phyloP scores from a whole-genome alignment of 2,797 vertebrate genomes.

The Molossus alvarezi region DNA sequence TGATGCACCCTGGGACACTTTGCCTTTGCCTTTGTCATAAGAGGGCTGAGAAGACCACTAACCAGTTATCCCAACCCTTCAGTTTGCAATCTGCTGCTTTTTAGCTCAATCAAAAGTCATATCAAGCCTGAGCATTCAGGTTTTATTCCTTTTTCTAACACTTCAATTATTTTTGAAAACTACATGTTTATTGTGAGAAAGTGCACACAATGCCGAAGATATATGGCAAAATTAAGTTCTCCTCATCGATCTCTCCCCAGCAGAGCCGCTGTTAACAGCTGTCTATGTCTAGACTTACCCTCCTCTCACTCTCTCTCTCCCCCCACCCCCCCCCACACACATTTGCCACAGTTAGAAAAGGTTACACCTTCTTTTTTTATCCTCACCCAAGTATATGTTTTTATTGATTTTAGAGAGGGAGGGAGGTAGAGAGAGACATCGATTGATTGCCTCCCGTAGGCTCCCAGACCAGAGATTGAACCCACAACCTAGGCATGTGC shows the following conservation, averaged over 20 bases:
- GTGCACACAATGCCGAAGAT: not conserved
- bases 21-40: slow-evolving; percentile 39
- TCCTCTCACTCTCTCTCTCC: not conserved
- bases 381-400: not conserved
- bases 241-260: not conserved
- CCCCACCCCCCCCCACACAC: not conserved
- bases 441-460: not conserved
- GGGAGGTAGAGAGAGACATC: no score
- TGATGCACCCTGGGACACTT: not conserved
- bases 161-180: slow-evolving; percentile 23
- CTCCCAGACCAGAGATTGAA: not conserved
- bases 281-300: not conserved
- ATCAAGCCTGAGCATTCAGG: not conserved
- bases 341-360: not conserved
- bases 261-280: not conserved
- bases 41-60: not conserved
- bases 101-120: slow-evolving; percentile 43
- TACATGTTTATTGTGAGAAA: slow-evolving; percentile 5
- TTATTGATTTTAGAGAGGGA: not conserved
- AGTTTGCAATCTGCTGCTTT: slow-evolving; percentile 23
- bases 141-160: slow-evolving; percentile 52
- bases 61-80: slow-evolving; percentile 29
- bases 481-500: not conserved
- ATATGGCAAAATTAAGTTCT: slow-evolving; percentile 18
- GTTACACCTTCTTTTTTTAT: not conserved